Evolutionary conservation across 1,140 invertebrate genomes (phyloP).

Genomic region (Nasonia giraulti): DNA sequence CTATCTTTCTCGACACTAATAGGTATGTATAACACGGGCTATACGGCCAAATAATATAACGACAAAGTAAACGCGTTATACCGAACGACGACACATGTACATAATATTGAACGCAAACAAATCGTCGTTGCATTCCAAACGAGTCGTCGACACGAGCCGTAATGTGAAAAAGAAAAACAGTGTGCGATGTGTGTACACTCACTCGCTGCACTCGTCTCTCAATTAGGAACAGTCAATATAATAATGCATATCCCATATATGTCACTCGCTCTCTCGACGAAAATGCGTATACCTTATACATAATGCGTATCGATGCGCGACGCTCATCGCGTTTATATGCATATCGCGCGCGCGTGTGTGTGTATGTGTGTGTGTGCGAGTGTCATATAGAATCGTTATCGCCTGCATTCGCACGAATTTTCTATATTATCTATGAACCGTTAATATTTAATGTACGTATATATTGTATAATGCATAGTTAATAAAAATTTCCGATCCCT

Average conservation of each 20-base stretch:
- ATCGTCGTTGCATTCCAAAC: not conserved
- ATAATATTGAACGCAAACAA: not conserved
- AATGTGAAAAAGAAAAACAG: not conserved
- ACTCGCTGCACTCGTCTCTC: too few species aligned
- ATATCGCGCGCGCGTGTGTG: not conserved
- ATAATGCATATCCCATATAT: too few species aligned
- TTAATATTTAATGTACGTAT: not conserved
- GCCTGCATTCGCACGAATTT: not conserved
- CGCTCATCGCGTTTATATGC: too few species aligned
- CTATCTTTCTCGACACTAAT: too few species aligned
- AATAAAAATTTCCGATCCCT: not conserved
- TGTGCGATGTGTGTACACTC: too few species aligned
- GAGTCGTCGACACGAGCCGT: not conserved
- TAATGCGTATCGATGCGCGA: too few species aligned
- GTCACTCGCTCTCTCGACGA: not conserved
- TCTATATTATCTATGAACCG: not conserved
- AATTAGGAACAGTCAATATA: too few species aligned
- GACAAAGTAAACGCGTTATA: too few species aligned
- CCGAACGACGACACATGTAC: not conserved
- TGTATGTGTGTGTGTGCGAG: too few species aligned
- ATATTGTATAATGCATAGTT: not conserved
- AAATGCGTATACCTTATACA: not conserved
- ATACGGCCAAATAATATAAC: too few species aligned
- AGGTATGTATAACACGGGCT: too few species aligned
- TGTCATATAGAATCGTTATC: not conserved